These are phyloP conservation scores for Cerastis leucographa DNA, from an alignment of 2,888 invertebrate genomes.

Conservation along the genomic window DNA sequence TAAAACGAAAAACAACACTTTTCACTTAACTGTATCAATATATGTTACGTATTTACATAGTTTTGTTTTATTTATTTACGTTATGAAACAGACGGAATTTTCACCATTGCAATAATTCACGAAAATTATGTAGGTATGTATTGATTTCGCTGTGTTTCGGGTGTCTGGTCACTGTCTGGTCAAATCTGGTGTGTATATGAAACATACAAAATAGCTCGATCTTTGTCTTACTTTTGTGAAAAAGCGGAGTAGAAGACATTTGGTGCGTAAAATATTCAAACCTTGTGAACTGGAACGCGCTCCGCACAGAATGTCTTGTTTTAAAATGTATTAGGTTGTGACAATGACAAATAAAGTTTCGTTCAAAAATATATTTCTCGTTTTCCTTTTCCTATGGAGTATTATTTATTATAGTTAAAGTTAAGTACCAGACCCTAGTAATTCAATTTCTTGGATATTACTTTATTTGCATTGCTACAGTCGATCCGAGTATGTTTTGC, in stretches of 20 bases:
- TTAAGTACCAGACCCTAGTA: too few species aligned
- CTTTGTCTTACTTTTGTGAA: background rate
- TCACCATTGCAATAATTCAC: constrained; percentile 6
- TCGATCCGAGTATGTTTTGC: too few species aligned
- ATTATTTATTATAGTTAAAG: too few species aligned
- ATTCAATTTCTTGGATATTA: too few species aligned
- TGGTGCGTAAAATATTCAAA: background rate
- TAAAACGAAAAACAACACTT: constrained; percentile 8
- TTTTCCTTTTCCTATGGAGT: too few species aligned
- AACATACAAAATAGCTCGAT: background rate
- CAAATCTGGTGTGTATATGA: background rate
- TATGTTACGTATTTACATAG: constrained; percentile 22
- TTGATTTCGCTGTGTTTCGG: constrained; percentile 34
- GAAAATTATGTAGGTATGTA: constrained; percentile 25
- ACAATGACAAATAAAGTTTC: constrained; percentile 14
- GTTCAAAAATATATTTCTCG: background rate
- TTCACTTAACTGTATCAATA: background rate
- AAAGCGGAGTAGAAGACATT: background rate
- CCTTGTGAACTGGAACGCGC: background rate
- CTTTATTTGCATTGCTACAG: too few species aligned
- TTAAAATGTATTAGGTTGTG: too few species aligned
- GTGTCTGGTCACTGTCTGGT: too few species aligned
- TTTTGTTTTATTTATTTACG: constrained; percentile 50
- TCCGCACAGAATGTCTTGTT: too few species aligned
- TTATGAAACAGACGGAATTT: background rate